A percentile compares a stretch with the other conserved stretches of the same genome.
phyloP scores from a whole-genome alignment of 2,797 vertebrate genomes.

The Gouania willdenowi region DNA sequence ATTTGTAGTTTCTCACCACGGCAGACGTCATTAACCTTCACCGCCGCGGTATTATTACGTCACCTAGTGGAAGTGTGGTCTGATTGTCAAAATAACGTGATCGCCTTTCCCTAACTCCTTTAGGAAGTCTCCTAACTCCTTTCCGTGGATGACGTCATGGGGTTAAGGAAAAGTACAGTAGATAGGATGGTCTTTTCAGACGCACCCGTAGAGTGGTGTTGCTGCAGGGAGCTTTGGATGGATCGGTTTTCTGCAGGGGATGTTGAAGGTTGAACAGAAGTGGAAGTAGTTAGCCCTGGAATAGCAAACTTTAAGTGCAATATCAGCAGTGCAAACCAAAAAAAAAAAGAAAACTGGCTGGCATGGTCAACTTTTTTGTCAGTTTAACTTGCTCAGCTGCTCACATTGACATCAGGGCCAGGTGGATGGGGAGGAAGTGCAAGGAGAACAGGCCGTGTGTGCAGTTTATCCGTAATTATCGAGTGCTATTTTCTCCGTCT shows the following conservation, averaged over 20 bases:
- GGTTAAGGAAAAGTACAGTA: no score
- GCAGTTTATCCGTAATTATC: conserved; percentile 80
- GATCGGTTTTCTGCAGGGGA: conserved; percentile 36
- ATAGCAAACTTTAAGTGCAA: conserved; percentile 71
- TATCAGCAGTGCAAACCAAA: conserved; percentile 66
- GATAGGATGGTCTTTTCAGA: no score
- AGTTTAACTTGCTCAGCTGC: conserved; percentile 56
- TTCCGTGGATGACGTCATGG: no score
- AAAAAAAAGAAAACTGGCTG: conserved; percentile 42
- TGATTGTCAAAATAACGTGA: no score
- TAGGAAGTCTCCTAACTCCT: no score
- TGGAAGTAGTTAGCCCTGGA: conserved; percentile 63
- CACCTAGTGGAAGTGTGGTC: no score
- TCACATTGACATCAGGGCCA: conserved; percentile 64
- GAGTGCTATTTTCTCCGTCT: conserved; percentile 69
- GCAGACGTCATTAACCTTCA: no score
- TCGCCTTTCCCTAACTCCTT: no score
- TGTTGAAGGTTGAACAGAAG: conserved; percentile 62
- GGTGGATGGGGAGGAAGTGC: conserved; percentile 61
- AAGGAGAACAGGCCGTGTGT: conserved; percentile 52
- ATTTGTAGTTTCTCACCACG: no score
- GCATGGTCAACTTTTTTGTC: conserved; percentile 56
- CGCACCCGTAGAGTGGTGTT: conserved; percentile 18
- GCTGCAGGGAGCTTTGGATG: conserved; percentile 42
- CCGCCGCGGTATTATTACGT: no score